Percentiles rank a stretch among this genome's conserved stretches.
These are phyloP conservation scores for Hofmannophila pseudospretella DNA, from an alignment of 2,888 invertebrate genomes.

Conservation along the genomic window DNA sequence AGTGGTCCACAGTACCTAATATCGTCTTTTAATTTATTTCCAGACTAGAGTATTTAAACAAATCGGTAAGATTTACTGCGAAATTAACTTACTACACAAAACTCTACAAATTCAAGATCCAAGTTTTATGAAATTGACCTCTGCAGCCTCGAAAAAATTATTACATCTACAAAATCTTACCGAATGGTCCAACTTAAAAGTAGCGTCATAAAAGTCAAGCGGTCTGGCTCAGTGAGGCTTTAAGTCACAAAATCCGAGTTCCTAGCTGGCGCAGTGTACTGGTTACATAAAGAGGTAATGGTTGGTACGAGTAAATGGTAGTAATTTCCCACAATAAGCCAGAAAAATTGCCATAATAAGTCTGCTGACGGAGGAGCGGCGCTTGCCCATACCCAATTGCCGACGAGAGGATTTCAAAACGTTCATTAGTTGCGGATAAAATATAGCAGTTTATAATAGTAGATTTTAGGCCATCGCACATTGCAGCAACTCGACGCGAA, in stretches of 20 bases:
- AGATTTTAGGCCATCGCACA: too few relatives aligned
- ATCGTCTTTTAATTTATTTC: too few relatives aligned
- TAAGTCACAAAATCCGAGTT: slow-evolving; percentile 20
- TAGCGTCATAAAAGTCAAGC: slow-evolving; percentile 20
- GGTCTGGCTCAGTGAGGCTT: slow-evolving; percentile 8
- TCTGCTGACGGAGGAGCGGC: slow-evolving; percentile 20
- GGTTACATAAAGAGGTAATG: slow-evolving; percentile 38
- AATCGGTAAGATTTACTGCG: too few relatives aligned
- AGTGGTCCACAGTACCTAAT: too few relatives aligned
- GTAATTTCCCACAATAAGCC: slow-evolving; percentile 51
- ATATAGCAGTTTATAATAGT: too few relatives aligned
- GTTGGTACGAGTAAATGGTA: too few relatives aligned
- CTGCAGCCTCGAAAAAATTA: not conserved
- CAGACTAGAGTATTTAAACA: too few relatives aligned
- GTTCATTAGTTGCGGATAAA: not conserved
- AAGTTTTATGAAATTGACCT: not conserved
- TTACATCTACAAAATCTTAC: not conserved
- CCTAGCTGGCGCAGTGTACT: slow-evolving; percentile 23
- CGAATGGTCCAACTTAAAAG: slow-evolving; percentile 5
- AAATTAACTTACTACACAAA: too few relatives aligned
- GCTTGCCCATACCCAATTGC: not conserved
- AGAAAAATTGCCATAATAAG: slow-evolving; percentile 52
- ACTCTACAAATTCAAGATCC: too few relatives aligned
- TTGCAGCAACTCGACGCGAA: too few relatives aligned
- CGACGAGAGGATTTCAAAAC: not conserved